Evolutionary conservation across 2,888 invertebrate genomes (phyloP).

Genomic region (Balanococcus diminutus): DNA sequence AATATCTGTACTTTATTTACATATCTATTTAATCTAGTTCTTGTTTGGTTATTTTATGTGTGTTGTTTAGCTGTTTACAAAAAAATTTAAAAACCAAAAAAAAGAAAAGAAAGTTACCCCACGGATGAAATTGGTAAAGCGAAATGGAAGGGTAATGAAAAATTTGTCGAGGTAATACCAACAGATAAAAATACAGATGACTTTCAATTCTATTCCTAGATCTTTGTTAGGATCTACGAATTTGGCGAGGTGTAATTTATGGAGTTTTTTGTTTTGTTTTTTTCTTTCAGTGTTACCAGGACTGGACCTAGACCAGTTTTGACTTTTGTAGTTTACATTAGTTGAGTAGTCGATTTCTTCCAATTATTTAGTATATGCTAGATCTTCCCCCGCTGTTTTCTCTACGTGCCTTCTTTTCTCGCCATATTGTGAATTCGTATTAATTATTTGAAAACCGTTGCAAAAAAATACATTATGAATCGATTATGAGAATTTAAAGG

Average conservation of each 20-base stretch:
- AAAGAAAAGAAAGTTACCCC: neutral
- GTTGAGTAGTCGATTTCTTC: neutral
- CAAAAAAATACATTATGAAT: too few species aligned
- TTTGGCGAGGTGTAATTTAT: neutral
- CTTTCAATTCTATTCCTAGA: too few species aligned
- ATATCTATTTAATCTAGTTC: neutral
- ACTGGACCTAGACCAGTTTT: neutral
- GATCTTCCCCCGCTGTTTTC: neutral
- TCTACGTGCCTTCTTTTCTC: neutral
- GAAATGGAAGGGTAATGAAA: neutral
- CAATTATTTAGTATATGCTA: neutral
- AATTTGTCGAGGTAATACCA: neutral
- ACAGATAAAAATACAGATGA: too few species aligned
- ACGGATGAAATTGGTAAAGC: neutral
- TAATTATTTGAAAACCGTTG: too few species aligned
- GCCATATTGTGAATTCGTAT: too few species aligned
- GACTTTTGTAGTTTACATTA: neutral
- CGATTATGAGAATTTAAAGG: too few species aligned
- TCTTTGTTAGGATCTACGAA: neutral
- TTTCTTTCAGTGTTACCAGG: neutral
- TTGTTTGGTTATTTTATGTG: neutral
- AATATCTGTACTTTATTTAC: conserved; percentile 4
- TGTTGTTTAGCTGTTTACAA: conserved; percentile 13
- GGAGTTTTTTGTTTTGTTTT: neutral
- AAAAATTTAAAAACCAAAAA: neutral